These are phyloP conservation scores for Penaeus japonicus DNA, from an alignment of 1,140 invertebrate species.

Conservation along the genomic window DNA sequence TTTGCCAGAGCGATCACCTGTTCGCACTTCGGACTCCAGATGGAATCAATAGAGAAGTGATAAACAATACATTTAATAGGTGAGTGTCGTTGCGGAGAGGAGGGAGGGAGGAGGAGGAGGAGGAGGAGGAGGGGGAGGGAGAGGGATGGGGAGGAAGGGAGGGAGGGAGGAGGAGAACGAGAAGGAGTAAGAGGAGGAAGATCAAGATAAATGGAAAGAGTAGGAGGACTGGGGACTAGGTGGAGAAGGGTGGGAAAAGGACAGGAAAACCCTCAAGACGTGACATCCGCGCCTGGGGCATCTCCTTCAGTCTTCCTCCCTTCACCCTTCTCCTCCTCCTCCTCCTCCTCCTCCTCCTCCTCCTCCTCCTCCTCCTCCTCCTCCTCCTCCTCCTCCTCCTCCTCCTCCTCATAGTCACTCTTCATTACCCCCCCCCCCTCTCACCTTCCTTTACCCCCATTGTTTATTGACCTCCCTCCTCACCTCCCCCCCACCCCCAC, in stretches of 20 bases:
- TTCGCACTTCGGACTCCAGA: no score
- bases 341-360: neutral
- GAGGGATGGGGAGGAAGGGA: no score
- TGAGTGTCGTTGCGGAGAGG: neutral
- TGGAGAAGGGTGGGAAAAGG: neutral
- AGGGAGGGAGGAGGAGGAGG: neutral
- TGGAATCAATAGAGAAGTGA: neutral
- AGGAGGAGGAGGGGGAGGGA: no score
- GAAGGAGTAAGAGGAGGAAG: neutral
- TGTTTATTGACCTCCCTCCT: no score
- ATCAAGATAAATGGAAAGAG: neutral
- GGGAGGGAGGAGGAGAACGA: no score
- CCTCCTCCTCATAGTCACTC: neutral
- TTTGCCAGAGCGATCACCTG: no score
- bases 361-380: neutral
- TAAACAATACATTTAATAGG: neutral
- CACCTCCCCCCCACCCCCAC: neutral
- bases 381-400: neutral
- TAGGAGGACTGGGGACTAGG: neutral
- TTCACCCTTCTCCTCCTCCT: neutral
- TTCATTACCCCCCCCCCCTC: neutral
- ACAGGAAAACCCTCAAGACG: conserved; percentile 40
- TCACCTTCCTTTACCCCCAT: neutral
- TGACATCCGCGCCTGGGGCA: conserved; percentile 51
- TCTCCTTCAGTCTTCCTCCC: conserved; percentile 13